Evolutionary conservation across 2,113 vertebrate species (phyloP), one percentile per base, ranked within the genome.

Genomic region (Rhinopithecus roxellana): DNA sequence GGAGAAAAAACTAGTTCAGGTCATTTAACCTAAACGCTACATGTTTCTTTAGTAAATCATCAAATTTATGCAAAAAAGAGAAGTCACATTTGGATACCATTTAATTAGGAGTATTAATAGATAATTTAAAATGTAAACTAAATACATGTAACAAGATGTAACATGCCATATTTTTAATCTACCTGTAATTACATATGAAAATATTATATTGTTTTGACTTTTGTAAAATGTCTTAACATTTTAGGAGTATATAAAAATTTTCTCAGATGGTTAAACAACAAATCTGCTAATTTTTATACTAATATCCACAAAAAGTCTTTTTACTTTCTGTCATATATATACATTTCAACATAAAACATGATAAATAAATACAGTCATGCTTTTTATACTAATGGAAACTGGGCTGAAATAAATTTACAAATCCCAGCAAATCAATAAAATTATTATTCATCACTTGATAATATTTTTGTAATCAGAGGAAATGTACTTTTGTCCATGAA

Each of bases 11-110:
- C 0, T 79, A 70, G 4, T 50, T 88, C 0, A 32, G 8, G 40
- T 83, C 32, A 92, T 93, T 98, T 95, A 97, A 90, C 38, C 69
- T 40, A 74, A 75, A 64, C 3, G 35, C 35, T 8, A 95, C 52
- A 27, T 95, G 67, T 97, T 98, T 98, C 81, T 78, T 95, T 78
- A 97, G 14, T 13, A 96, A 27, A 43, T 94, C n/a, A 75, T 95
- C 43, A 97, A 72, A 94, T 95, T 96, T 92, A 93, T 96, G 52
- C 3, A 32, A 67, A 96, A 72, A 32, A 67, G 5, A 80, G 38
- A 45, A 79, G 77, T 48, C 75, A 52, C 0, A 94, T 95, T 96
- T 95, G 30, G 0, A 83, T 95, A 23, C 18, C 87, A 90, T 20
- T 95, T 45, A 89, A 93, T 64, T 61, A 2, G 2, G 48, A 78